Base-by-base conservation (phyloP, 2,888 invertebrate genomes). In the Pemphredon lugubris region DNA sequence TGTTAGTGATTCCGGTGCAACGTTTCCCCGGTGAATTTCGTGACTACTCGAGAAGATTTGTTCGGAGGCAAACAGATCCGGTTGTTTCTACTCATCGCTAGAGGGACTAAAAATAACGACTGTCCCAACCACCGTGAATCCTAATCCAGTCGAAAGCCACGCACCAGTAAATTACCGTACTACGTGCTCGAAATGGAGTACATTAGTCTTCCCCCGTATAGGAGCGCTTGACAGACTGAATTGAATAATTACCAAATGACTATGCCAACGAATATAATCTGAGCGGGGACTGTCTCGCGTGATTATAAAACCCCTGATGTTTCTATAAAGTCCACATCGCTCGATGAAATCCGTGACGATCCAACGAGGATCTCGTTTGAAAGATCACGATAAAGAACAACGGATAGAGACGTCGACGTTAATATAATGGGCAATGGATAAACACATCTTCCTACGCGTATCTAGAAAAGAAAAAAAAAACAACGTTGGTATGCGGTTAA, bases 231-330 rank as follows among this genome's bases (percentile, higher is more conserved):
- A 68, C 68, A 45, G 21, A 51, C 26, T 45, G 34, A 65, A 72
- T 72, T 76, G 76, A 76, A 68, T 76, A 75, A 75, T 75, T 75
- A 75, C 64, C 9, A 51, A 55, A 47, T 39, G 44, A 59, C 34
- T 50, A 39, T 26, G 42, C 23, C 37, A 14, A 18, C 50, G 34
- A 51, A 42, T 60, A 55, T 37, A 66, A 55, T 50, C 21, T 18
- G 14, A 40, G 30, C 9, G 53, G 11, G 4, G 63, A 32, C 21
- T 21, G 14, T 39, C 42, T 26, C 13, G 14, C 9, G 18, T 3
- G 34, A 34, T 55, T 44, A 16, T 47, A 53, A 48, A 60, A 32
- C 21, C 34, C 30, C 5, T 32, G 34, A 18, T 9, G 23, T 37
- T 47, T 50, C 2, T 11, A 40, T 50, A 2, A 11, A 45, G 53